Evolutionary conservation across 2,797 vertebrate species (phyloP).

Genomic region (Parotocinclus haroldoi): DNA sequence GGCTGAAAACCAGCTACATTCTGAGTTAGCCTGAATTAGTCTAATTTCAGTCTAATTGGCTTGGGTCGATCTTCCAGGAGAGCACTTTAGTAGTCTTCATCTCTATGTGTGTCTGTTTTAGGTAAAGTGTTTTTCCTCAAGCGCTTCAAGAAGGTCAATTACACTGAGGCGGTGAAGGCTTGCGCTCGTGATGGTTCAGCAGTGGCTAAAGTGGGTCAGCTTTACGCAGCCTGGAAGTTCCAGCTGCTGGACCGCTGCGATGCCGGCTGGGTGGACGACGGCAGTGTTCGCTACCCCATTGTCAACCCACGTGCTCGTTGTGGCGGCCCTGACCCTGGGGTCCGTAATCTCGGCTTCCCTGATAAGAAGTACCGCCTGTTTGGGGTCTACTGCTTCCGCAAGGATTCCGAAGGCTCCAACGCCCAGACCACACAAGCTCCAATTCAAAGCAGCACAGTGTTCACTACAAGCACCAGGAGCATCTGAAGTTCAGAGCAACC

Average conservation of each 20-base stretch:
- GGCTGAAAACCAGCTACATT: no score
- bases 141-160: constrained; percentile 88
- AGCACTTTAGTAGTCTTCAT: no score
- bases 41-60: no score
- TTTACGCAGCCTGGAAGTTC: constrained; percentile 91
- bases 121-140: constrained; percentile 92
- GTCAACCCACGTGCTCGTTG: constrained; percentile 89
- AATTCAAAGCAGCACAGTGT: constrained; percentile 38
- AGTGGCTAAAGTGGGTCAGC: constrained; percentile 89
- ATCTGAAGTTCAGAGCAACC: constrained; percentile 27
- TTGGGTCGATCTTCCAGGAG: no score
- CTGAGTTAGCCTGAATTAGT: no score
- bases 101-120: constrained; percentile 46
- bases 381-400: constrained; percentile 88
- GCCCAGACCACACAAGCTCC: constrained; percentile 24
- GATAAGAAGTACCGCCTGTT: constrained; percentile 88
- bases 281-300: constrained; percentile 91
- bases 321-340: constrained; percentile 81
- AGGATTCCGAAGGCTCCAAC: constrained; percentile 50
- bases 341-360: constrained; percentile 89
- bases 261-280: constrained; percentile 90
- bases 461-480: constrained; percentile 51
- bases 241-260: constrained; percentile 92
- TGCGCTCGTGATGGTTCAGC: constrained; percentile 77
- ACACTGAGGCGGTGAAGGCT: constrained; percentile 78